These are phyloP conservation scores for Trematomus loennbergii DNA, from an alignment of 2,113 vertebrate genomes.

Conservation along the genomic window DNA sequence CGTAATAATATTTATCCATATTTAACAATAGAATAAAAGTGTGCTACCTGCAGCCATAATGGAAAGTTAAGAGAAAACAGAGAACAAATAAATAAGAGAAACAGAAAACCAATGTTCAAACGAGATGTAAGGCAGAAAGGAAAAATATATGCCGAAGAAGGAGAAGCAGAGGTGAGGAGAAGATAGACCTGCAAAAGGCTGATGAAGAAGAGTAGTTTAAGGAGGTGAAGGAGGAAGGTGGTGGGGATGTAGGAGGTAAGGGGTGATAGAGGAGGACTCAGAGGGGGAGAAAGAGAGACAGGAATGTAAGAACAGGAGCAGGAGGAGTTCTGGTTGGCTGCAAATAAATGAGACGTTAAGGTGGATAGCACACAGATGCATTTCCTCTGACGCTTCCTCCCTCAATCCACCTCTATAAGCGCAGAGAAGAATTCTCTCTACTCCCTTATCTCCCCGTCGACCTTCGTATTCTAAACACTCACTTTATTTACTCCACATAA, in stretches of 20 bases:
- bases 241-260: neutral
- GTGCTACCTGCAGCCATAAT: too few species aligned
- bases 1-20: too few species aligned
- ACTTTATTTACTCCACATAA: neutral
- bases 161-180: neutral
- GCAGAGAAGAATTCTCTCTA: neutral
- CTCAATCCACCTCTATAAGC: neutral
- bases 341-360: conserved; percentile 62
- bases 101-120: too few species aligned
- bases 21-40: too few species aligned
- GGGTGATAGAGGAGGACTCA: neutral
- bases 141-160: neutral
- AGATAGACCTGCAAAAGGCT: neutral
- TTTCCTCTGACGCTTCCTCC: conserved; percentile 44
- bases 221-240: too few species aligned
- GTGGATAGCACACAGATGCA: conserved; percentile 55
- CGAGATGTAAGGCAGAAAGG: neutral
- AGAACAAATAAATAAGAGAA: too few species aligned
- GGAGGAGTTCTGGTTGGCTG: conserved; percentile 60
- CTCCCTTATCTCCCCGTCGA: neutral
- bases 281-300: neutral
- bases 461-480: conserved; percentile 9
- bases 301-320: conserved; percentile 27
- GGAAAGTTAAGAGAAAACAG: too few species aligned
- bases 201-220: neutral